Conservation (phyloP, 1,140 invertebrate genomes). For the Antheraea mylitta region DNA sequence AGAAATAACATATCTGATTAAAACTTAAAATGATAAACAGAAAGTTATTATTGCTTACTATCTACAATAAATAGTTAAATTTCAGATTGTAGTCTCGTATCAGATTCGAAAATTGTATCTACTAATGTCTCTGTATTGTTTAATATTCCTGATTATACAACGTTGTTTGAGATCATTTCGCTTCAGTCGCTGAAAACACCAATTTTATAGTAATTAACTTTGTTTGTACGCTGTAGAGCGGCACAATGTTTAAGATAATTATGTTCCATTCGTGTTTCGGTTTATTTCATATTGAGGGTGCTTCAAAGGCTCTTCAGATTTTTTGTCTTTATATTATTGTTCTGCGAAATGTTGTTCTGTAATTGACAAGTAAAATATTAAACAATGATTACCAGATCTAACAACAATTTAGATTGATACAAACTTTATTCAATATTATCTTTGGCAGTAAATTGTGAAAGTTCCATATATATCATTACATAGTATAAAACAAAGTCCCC, state of each 20-base stretch:
- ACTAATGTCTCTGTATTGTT: slow-evolving; percentile 20
- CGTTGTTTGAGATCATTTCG: slow-evolving; percentile 19
- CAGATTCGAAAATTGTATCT: not conserved
- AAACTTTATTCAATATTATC: no score
- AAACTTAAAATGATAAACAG: not conserved
- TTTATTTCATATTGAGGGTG: slow-evolving; percentile 9
- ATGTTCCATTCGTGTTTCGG: slow-evolving; percentile 12
- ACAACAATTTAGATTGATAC: no score
- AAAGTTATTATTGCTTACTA: no score
- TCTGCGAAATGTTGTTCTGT: not conserved
- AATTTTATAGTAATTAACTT: slow-evolving; percentile 24
- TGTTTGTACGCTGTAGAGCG: slow-evolving; percentile 10
- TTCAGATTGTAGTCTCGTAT: no score
- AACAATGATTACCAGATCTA: not conserved
- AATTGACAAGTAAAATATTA: not conserved
- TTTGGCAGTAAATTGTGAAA: no score
- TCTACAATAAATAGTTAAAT: no score
- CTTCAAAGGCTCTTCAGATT: not conserved
- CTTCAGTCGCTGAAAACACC: slow-evolving; percentile 19
- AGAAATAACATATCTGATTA: not conserved
- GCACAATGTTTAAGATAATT: slow-evolving; percentile 23
- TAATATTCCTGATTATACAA: slow-evolving; percentile 29
- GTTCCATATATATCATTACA: no score
- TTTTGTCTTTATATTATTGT: not conserved
- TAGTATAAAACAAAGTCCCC: no score